Evolutionary conservation across 2,113 vertebrate species (phyloP).

Genomic region (Aegithalos caudatus): DNA sequence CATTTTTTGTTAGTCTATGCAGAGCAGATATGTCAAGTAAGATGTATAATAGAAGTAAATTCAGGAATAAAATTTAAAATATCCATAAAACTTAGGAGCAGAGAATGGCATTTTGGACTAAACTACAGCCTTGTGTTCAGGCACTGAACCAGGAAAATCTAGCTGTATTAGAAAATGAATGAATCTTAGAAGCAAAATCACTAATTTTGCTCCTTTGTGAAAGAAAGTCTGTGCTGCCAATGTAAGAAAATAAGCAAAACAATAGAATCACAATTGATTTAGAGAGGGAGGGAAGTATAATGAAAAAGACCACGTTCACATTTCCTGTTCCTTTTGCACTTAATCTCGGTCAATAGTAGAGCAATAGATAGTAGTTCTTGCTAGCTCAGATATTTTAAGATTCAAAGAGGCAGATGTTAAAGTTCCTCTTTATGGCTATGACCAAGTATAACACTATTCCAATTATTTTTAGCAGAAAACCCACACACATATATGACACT

Average conservation of each 20-base stretch:
- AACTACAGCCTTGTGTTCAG: not conserved
- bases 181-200: not conserved
- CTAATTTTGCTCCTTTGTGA: not conserved
- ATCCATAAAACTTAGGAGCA: not conserved
- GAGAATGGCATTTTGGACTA: not conserved
- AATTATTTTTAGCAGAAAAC: not conserved
- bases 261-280: not conserved
- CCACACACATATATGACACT: not conserved
- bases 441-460: not conserved
- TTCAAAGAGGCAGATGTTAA: not conserved
- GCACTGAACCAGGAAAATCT: not conserved
- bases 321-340: not conserved
- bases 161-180: not conserved
- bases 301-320: not conserved
- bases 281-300: not conserved
- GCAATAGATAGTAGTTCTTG: not conserved
- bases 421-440: not conserved
- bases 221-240: not conserved
- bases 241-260: not conserved
- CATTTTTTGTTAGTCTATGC: not conserved
- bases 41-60: not conserved
- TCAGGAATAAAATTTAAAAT: not conserved
- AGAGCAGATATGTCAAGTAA: not conserved
- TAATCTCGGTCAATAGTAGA: not conserved
- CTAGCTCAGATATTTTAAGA: not conserved